These are phyloP conservation scores for Lathronympha strigana DNA, from an alignment of 2,888 invertebrate species.

Conservation along the genomic window DNA sequence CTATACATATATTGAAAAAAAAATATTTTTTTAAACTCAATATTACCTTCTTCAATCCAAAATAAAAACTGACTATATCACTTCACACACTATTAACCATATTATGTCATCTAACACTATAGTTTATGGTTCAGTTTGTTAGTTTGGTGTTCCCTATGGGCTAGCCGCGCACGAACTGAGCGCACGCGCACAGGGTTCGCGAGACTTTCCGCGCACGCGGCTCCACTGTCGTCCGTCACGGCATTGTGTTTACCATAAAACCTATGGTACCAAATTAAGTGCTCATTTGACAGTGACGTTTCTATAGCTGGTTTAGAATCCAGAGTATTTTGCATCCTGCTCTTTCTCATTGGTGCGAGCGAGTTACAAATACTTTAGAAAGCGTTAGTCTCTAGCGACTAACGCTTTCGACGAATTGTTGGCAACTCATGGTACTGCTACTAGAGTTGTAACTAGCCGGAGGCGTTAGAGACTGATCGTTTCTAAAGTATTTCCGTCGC, in stretches of 20 bases:
- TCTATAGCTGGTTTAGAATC: background rate
- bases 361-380: no score
- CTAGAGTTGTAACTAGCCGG: no score
- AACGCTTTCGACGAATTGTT: no score
- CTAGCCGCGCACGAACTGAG: constrained; percentile 33
- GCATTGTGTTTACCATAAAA: background rate
- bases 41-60: constrained; percentile 1
- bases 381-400: no score
- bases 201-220: constrained; percentile 34
- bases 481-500: no score
- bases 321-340: no score
- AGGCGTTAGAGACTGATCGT: no score
- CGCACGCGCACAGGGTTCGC: constrained; percentile 15
- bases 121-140: background rate
- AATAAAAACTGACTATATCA: constrained; percentile 5
- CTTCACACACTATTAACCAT: constrained; percentile 23
- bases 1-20: constrained; percentile 5
- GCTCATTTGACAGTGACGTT: no score
- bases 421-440: no score
- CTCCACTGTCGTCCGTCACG: constrained; percentile 14
- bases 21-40: no score
- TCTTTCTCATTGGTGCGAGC: no score
- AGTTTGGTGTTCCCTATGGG: constrained; percentile 33
- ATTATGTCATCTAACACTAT: background rate
- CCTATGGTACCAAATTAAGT: no score